Evolutionary conservation across 2,888 invertebrate species (phyloP), one percentile per base, ranked within the genome.

Genomic region (Aleiodes alternator): DNA sequence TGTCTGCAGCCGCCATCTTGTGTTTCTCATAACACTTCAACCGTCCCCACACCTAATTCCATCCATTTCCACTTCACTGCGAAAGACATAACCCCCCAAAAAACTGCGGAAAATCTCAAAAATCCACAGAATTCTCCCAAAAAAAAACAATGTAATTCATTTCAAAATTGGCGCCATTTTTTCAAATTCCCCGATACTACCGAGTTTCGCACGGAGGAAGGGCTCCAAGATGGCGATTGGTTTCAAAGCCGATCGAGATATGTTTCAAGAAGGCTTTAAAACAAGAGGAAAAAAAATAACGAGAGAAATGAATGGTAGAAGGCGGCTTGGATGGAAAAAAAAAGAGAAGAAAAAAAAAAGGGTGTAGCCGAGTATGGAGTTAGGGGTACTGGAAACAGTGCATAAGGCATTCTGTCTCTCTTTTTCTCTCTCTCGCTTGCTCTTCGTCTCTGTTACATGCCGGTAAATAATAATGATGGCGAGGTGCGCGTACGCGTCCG

Each of bases 401-500:
- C 14, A 53, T 51, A 48, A 68, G 34, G 14, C 16, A 38, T 6
- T 23, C 66, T 48, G 50, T 73, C 75, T 77, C 69, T 72, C 70
- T 14, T 16, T 51, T 4, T 7, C 38, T 38, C 38, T 8, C 38
- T 38, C 38, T 38, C 57, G 23, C 38, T 23, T 23, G 23, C 23
- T 68, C 61, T 72, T 31, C 51, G 83, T 84, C 77, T 84, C 82
- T 80, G 84, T 85, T 83, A 81, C 70, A 64, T 81, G 81, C 84
- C 81, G 84, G 86, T 86, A 87, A 87, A 87, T 85, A 72, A 86
- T 87, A 87, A 87, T 86, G 85, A 87, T 87, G 87, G 86, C 88
- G 87, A 87, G 73, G 73, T 70, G 73, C 71, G 69, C 73, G 74
- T 73, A 76, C 74, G 75, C 51, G 71, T 59, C 71, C 77, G 77